Evolutionary conservation across 2,113 vertebrate species (phyloP).

Genomic region (Psilopogon haemacephalus): DNA sequence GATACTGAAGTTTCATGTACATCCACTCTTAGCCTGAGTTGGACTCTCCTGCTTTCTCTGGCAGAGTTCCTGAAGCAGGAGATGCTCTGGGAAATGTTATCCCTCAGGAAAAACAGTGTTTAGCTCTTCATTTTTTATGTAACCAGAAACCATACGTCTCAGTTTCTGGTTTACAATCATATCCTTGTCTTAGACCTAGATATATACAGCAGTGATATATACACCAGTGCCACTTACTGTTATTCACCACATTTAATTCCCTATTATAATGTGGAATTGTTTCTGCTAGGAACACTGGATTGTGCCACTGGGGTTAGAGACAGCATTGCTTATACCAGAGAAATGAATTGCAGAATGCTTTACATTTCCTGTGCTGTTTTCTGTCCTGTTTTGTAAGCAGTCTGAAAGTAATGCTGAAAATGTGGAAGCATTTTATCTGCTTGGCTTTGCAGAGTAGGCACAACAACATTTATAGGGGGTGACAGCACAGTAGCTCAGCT

Average conservation of each 20-base stretch:
- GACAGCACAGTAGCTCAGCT: not conserved
- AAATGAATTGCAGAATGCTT: not conserved
- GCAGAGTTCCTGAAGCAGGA: slow-evolving; percentile 11
- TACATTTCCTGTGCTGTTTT: not conserved
- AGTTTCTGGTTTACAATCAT: not conserved
- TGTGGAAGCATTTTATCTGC: not conserved
- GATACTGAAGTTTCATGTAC: not conserved
- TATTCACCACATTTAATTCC: not conserved
- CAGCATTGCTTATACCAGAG: not conserved
- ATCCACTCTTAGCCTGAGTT: not conserved
- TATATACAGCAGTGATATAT: too few relatives aligned
- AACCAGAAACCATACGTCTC: not conserved
- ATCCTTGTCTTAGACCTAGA: not conserved
- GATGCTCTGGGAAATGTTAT: not conserved
- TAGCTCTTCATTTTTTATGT: not conserved
- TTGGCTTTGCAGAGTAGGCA: not conserved
- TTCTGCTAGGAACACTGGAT: not conserved
- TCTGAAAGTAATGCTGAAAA: not conserved
- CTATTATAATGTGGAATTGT: not conserved
- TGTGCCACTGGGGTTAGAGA: not conserved
- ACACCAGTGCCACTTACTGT: not conserved
- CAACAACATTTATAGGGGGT: not conserved
- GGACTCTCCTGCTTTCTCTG: not conserved
- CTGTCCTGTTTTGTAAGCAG: not conserved
- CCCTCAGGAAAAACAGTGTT: not conserved